Percentiles rank a stretch among this genome's conserved stretches.
These are phyloP conservation scores for Siphamia tubifer DNA, from an alignment of 2,113 vertebrate species.

Conservation along the genomic window DNA sequence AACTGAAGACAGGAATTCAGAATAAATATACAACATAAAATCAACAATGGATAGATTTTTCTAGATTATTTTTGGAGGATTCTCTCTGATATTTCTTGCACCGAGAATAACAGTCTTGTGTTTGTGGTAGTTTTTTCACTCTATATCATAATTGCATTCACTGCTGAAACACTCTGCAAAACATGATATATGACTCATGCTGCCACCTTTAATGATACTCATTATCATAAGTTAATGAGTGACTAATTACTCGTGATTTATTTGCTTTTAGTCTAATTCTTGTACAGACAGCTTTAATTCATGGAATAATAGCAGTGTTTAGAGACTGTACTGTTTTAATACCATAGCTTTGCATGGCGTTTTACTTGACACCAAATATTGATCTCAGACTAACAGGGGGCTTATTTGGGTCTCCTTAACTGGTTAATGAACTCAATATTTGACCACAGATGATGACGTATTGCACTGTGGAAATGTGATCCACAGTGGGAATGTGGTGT, in stretches of 20 bases:
- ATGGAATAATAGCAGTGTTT: not conserved
- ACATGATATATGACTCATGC: slow-evolving; percentile 6
- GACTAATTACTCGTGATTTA: not conserved
- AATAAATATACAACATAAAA: no score
- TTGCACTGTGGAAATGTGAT: not conserved
- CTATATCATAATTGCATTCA: no score
- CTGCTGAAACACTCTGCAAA: no score
- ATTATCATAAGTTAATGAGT: not conserved
- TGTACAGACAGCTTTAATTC: not conserved
- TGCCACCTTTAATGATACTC: not conserved
- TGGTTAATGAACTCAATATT: not conserved
- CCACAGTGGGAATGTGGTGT: not conserved
- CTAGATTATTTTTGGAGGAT: no score
- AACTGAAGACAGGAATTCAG: no score
- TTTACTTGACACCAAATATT: not conserved
- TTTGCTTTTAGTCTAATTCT: not conserved
- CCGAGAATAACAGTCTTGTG: no score
- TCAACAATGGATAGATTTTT: no score
- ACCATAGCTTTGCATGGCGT: no score
- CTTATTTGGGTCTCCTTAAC: no score
- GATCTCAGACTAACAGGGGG: not conserved
- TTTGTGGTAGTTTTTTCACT: no score
- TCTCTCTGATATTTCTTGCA: no score
- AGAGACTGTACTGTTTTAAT: not conserved
- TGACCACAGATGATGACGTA: not conserved